Conservation (phyloP, 1,140 invertebrate species). For the Araneus ventricosus region DNA sequence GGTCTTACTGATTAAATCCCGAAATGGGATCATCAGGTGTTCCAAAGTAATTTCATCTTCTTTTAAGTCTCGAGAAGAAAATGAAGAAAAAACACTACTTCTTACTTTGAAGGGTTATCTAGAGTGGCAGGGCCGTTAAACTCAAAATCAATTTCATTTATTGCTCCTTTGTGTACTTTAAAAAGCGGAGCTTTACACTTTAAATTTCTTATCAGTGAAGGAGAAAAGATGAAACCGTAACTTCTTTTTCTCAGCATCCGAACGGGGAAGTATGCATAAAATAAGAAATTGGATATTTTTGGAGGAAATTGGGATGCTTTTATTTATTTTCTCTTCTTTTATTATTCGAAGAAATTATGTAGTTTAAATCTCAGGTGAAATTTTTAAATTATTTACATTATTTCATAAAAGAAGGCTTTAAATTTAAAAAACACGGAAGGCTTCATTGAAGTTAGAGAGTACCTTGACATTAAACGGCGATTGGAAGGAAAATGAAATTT, state of each 20-base stretch:
- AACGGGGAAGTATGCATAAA: background rate
- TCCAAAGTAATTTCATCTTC: background rate
- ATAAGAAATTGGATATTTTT: background rate
- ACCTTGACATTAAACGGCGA: too few relatives aligned
- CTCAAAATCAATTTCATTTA: conserved; percentile 15
- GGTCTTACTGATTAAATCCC: background rate
- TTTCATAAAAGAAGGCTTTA: too few relatives aligned
- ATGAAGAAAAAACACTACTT: background rate
- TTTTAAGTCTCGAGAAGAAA: background rate
- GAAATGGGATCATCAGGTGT: background rate
- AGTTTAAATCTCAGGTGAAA: background rate
- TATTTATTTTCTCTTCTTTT: background rate
- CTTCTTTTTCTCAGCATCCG: background rate
- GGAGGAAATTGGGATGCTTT: too few relatives aligned
- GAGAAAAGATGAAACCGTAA: background rate
- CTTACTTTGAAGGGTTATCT: background rate
- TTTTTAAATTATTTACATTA: background rate
- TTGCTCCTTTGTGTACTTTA: conserved; percentile 16
- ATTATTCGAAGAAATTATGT: background rate
- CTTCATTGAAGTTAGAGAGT: too few relatives aligned
- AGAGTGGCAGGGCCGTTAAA: background rate
- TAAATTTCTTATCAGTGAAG: background rate
- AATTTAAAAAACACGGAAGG: too few relatives aligned
- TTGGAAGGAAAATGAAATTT: too few relatives aligned
- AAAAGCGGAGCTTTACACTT: background rate